These are phyloP conservation scores for Stenchaetothrips biformis DNA, from an alignment of 2,888 invertebrate species.

Conservation along the genomic window DNA sequence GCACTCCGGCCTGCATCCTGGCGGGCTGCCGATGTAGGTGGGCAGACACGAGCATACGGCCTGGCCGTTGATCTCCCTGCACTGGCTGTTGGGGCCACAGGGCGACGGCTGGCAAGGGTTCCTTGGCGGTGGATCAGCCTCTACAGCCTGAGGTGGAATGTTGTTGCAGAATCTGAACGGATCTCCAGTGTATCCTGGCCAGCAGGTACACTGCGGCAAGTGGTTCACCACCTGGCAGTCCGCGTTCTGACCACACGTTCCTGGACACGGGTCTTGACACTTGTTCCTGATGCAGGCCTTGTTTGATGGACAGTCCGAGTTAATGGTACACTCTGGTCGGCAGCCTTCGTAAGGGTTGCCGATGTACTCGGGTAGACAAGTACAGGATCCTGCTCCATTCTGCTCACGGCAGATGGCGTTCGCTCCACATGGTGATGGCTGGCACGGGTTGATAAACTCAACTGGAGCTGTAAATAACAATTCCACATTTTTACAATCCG, in stretches of 20 bases:
- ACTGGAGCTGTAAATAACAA: constrained; percentile 29
- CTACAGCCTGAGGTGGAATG: constrained; percentile 43
- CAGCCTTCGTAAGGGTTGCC: constrained; percentile 68
- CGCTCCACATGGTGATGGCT: constrained; percentile 73
- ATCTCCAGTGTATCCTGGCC: constrained; percentile 48
- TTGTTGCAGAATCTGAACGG: constrained; percentile 47
- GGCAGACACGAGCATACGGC: constrained; percentile 66
- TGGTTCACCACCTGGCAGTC: constrained; percentile 44
- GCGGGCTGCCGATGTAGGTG: constrained; percentile 60
- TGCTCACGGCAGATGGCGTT: constrained; percentile 71
- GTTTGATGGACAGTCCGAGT: constrained; percentile 46
- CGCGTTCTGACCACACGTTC: constrained; percentile 60
- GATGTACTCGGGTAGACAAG: constrained; percentile 61
- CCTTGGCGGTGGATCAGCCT: constrained; percentile 33
- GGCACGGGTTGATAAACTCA: constrained; percentile 50
- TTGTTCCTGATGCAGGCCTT: constrained; percentile 48
- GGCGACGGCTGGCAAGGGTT: constrained; percentile 69
- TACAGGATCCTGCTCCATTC: constrained; percentile 63
- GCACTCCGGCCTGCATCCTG: constrained; percentile 69
- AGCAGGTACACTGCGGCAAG: constrained; percentile 42
- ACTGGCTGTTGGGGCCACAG: constrained; percentile 77
- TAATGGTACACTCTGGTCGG: constrained; percentile 47
- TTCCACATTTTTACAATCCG: neutral
- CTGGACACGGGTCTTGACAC: constrained; percentile 58
- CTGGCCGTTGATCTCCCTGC: constrained; percentile 65